Conservation (phyloP, 2,113 vertebrate species). For the Jaculus jaculus region DNA sequence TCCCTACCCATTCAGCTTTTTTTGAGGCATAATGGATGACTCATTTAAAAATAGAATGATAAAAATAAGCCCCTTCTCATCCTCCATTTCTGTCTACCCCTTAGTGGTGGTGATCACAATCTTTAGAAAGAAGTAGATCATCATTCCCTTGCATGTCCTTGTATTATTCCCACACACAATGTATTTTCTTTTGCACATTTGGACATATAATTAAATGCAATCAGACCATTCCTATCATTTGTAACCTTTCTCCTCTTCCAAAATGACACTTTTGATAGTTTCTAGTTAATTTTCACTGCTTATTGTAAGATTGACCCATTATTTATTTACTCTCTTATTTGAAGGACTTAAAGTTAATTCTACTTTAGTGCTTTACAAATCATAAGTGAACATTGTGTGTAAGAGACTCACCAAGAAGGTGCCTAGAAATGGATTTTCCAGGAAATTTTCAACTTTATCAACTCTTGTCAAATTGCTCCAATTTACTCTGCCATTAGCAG, state of each 20-base stretch:
- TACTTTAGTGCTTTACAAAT: slow-evolving; percentile 3
- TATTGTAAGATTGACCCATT: neutral
- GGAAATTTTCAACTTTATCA: slow-evolving; percentile 22
- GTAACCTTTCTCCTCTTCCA: slow-evolving; percentile 47
- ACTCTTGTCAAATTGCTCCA: slow-evolving; percentile 9
- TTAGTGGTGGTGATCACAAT: neutral
- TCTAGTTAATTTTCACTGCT: slow-evolving; percentile 35
- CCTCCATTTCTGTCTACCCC: neutral
- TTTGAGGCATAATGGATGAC: neutral
- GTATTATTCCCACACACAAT: neutral
- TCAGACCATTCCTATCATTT: slow-evolving; percentile 25
- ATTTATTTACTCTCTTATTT: neutral
- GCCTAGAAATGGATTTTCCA: neutral
- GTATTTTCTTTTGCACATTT: slow-evolving; percentile 8
- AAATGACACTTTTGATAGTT: slow-evolving; percentile 44
- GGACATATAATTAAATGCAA: slow-evolving; percentile 45
- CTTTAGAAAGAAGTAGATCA: neutral
- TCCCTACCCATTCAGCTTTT: neutral
- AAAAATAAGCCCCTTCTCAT: neutral
- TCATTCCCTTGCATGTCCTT: neutral
- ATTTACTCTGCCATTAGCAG: neutral
- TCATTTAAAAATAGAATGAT: neutral
- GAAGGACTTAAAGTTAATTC: neutral
- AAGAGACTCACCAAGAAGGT: slow-evolving; percentile 20
- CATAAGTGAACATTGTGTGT: neutral